Conservation (phyloP, 2,797 vertebrate genomes). For the Pseudochaenichthys georgianus region DNA sequence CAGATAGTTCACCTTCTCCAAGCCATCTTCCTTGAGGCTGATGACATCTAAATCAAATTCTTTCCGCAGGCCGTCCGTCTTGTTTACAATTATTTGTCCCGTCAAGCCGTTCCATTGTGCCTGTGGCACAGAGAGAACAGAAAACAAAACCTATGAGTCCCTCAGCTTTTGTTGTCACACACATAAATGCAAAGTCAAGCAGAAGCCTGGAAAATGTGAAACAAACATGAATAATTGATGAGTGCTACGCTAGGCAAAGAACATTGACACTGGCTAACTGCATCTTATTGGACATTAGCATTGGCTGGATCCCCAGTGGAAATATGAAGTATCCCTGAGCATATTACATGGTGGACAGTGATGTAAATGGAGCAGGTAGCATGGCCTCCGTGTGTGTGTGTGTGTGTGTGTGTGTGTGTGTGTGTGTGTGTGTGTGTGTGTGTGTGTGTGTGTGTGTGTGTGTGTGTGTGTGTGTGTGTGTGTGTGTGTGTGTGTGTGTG, state of each 20-base stretch:
- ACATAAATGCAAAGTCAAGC: constrained; percentile 44
- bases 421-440: no score
- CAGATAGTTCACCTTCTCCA: constrained; percentile 91
- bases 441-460: no score
- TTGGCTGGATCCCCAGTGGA: constrained; percentile 30
- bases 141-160: constrained; percentile 42
- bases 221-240: constrained; percentile 58
- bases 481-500: no score
- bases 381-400: constrained; percentile 30
- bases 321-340: constrained; percentile 25
- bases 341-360: constrained; percentile 34
- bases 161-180: constrained; percentile 21
- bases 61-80: constrained; percentile 94
- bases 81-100: constrained; percentile 95
- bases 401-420: not conserved
- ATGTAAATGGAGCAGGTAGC: constrained; percentile 56
- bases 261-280: constrained; percentile 38
- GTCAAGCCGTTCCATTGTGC: constrained; percentile 96
- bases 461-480: no score
- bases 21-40: constrained; percentile 96
- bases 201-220: constrained; percentile 23
- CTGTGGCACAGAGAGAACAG: constrained; percentile 74
- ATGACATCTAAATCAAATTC: constrained; percentile 98
- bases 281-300: constrained; percentile 48
- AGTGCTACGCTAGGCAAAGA: constrained; percentile 30